Conservation (phyloP, 2,113 vertebrate genomes). For the Bubo scandiacus region DNA sequence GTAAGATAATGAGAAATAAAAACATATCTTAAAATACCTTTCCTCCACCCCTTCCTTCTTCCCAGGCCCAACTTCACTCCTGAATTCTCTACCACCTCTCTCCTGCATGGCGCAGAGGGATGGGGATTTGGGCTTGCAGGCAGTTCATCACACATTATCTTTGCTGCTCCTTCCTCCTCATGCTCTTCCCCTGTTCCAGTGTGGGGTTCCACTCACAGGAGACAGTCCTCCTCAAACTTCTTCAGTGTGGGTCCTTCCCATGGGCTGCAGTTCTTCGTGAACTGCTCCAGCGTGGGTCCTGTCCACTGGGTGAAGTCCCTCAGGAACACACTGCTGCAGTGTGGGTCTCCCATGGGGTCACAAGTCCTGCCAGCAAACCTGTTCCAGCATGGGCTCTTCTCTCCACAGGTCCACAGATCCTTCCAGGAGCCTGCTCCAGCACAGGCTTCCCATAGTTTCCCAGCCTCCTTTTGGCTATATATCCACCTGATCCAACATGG, state of each 20-base stretch:
- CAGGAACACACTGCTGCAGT: neutral
- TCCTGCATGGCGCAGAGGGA: neutral
- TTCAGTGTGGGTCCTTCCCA: neutral
- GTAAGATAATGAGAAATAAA: neutral
- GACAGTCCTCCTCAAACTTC: neutral
- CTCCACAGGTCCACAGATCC: neutral
- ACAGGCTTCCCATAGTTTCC: neutral
- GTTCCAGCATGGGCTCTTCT: neutral
- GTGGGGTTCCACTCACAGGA: neutral
- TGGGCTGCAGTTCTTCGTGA: neutral
- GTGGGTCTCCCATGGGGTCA: neutral
- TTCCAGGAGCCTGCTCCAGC: neutral
- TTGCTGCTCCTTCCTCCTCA: neutral
- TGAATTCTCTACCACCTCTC: neutral
- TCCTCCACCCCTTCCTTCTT: neutral
- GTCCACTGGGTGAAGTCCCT: neutral
- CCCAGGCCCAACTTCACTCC: neutral
- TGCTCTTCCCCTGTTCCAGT: neutral
- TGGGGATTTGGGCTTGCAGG: neutral
- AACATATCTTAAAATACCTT: neutral
- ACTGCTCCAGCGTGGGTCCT: neutral
- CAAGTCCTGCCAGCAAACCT: neutral
- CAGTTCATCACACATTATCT: neutral
- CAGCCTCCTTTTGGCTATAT: neutral
- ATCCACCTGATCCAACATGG: neutral